These are phyloP conservation scores for Carettochelys insculpta DNA, from an alignment of 2,113 vertebrate species.

Conservation along the genomic window DNA sequence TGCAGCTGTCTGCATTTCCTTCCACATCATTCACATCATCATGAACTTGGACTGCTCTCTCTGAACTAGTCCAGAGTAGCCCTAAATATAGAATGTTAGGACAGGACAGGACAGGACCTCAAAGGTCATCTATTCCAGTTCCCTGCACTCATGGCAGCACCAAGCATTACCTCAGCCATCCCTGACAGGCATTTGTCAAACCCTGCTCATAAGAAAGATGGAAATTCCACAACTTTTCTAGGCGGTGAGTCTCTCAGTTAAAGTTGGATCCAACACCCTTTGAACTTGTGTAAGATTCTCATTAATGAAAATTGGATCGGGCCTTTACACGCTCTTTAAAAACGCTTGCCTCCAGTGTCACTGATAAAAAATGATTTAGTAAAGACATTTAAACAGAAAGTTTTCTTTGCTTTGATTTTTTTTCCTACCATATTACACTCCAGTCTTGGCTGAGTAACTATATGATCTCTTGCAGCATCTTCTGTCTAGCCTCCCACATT, in stretches of 20 bases:
- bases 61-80: background rate
- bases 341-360: background rate
- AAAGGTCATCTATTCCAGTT: no score
- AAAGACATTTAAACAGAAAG: background rate
- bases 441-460: background rate
- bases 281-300: background rate
- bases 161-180: no score
- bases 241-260: background rate
- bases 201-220: no score
- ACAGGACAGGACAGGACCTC: no score
- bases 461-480: background rate
- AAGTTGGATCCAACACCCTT: background rate
- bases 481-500: background rate
- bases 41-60: background rate
- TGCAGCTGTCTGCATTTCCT: background rate
- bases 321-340: background rate
- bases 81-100: background rate
- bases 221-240: no score
- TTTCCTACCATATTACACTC: rapidly evolving
- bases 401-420: background rate
- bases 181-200: no score
- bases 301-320: background rate
- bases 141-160: no score
- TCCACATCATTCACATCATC: background rate
- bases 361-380: background rate